Percentiles rank a stretch among this genome's conserved stretches.
phyloP scores from a whole-genome alignment of 2,113 vertebrate species.

The Corythaixoides concolor region DNA sequence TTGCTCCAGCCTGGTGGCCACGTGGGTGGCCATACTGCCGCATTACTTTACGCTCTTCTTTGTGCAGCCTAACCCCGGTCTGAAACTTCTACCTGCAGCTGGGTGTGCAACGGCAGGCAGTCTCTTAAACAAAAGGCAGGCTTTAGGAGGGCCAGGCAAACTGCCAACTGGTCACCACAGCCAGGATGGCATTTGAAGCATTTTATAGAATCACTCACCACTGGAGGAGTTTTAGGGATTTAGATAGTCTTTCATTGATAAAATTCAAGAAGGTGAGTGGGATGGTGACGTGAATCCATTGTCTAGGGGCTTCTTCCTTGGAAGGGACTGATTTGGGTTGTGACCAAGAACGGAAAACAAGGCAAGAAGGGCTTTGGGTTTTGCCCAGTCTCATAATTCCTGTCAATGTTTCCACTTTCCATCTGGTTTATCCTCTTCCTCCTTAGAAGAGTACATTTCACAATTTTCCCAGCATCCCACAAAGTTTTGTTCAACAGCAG shows the following conservation, averaged over 20 bases:
- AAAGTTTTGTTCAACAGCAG: background rate
- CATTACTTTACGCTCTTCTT: background rate
- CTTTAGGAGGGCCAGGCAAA: background rate
- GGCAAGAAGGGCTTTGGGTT: background rate
- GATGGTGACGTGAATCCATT: fast-evolving
- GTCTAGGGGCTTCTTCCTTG: background rate
- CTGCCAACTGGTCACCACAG: background rate
- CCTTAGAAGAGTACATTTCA: background rate
- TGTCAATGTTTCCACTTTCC: background rate
- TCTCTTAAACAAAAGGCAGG: background rate
- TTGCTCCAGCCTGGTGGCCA: background rate
- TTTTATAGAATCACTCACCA: background rate
- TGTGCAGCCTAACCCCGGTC: background rate
- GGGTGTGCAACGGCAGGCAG: background rate
- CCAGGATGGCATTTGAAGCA: background rate
- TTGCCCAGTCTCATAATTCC: background rate
- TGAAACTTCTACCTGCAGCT: background rate
- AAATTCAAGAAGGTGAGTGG: background rate
- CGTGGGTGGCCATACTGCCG: background rate
- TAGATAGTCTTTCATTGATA: background rate
- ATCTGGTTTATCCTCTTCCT: background rate
- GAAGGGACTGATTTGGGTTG: background rate
- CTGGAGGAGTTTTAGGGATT: background rate
- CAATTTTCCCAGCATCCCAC: background rate
- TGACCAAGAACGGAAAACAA: background rate